These are phyloP conservation scores for Harpagus bidentatus DNA, from an alignment of 2,113 vertebrate genomes.

Conservation along the genomic window DNA sequence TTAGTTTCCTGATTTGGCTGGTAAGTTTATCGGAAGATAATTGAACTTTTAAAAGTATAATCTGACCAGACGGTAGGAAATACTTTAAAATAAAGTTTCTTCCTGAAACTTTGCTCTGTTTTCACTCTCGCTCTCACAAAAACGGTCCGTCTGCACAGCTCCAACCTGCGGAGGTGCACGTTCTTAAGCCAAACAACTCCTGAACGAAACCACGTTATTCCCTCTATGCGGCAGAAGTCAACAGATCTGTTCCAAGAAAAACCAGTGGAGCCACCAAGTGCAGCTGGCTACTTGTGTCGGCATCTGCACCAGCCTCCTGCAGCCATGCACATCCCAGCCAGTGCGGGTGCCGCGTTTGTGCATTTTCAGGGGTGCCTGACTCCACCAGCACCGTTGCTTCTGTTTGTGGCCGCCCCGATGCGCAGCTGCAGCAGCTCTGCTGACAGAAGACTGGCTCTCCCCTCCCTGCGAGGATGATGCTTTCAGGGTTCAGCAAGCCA, in stretches of 20 bases:
- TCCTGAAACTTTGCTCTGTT: not conserved
- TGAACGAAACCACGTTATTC: not conserved
- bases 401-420: rapidly evolving
- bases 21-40: slow-evolving; percentile 51
- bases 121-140: not conserved
- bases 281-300: not conserved
- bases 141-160: not conserved
- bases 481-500: not conserved
- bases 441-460: not conserved
- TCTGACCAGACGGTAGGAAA: slow-evolving; percentile 1
- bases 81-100: slow-evolving; percentile 25
- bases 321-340: rapidly evolving
- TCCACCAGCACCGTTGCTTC: not conserved
- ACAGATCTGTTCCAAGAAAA: not conserved
- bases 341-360: rapidly evolving
- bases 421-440: not conserved
- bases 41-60: slow-evolving; percentile 29
- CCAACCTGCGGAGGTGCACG: not conserved
- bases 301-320: not conserved
- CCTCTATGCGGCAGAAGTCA: not conserved
- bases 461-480: not conserved
- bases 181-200: not conserved
- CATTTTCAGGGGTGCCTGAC: rapidly evolving
- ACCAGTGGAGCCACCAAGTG: not conserved
- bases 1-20: slow-evolving; percentile 51